Evolutionary conservation across 2,888 invertebrate species (phyloP).

Genomic region (Neelides folsomi): DNA sequence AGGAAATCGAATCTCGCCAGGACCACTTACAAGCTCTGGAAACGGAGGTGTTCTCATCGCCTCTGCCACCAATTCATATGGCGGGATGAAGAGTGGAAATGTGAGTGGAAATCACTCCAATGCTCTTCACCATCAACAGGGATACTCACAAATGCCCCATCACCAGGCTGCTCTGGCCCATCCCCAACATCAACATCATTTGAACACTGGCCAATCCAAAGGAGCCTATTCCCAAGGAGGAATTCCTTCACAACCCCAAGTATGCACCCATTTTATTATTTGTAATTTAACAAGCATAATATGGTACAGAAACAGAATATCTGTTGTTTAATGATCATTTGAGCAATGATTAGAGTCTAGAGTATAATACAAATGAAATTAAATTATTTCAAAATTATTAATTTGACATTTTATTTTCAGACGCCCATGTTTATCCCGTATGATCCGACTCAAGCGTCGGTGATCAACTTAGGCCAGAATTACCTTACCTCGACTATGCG

Average conservation of each 20-base stretch:
- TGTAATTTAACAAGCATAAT: too few relatives aligned
- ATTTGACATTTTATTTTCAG: constrained; percentile 10
- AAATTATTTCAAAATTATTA: not conserved
- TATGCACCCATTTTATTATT: not conserved
- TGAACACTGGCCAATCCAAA: constrained; percentile 21
- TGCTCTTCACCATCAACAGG: constrained; percentile 18
- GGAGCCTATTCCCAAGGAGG: constrained; percentile 25
- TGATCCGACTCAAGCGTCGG: constrained; percentile 16
- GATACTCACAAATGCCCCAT: constrained; percentile 25
- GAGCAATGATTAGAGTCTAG: too few relatives aligned
- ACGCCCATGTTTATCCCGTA: constrained; percentile 22
- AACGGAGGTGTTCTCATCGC: constrained; percentile 2
- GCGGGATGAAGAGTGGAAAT: constrained; percentile 9
- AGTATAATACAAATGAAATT: too few relatives aligned
- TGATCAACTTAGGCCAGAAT: constrained; percentile 23
- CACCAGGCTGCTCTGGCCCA: constrained; percentile 20
- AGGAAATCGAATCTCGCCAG: constrained; percentile 23
- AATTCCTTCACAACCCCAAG: constrained; percentile 17
- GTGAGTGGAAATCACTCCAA: constrained; percentile 19
- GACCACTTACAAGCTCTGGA: constrained; percentile 20
- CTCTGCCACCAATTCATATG: constrained; percentile 17
- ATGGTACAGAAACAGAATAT: too few relatives aligned
- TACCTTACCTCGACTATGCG: constrained; percentile 23
- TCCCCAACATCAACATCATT: constrained; percentile 18
- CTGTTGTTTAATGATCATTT: too few relatives aligned